Conservation (phyloP, 2,797 vertebrate genomes). For the Pseudotriccus pelzelni region DNA sequence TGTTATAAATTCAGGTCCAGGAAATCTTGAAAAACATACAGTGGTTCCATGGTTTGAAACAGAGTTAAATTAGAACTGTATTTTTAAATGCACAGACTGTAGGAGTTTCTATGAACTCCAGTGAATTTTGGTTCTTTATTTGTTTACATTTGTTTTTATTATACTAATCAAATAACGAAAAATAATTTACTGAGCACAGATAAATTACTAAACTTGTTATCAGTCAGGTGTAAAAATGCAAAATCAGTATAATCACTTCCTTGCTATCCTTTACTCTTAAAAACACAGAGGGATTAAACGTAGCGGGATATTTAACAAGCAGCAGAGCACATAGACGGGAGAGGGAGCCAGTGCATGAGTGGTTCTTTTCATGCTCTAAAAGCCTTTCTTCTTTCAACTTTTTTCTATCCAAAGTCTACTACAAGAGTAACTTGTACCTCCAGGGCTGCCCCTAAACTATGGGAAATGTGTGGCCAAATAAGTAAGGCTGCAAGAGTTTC, state of each 20-base stretch:
- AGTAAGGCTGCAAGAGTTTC: neutral
- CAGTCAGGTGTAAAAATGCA: neutral
- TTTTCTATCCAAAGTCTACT: neutral
- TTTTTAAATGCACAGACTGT: neutral
- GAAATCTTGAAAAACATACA: conserved; percentile 9
- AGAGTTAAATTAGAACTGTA: neutral
- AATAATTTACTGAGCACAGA: neutral
- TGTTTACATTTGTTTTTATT: neutral
- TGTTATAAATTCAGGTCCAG: neutral
- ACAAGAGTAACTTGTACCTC: neutral
- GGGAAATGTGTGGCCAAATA: neutral
- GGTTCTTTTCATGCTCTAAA: neutral
- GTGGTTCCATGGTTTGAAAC: neutral
- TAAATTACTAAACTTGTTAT: conserved; percentile 6
- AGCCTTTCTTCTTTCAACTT: neutral
- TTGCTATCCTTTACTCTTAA: neutral
- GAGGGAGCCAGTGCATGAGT: accelerated
- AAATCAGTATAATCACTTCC: neutral
- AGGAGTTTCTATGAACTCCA: neutral
- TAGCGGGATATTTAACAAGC: neutral
- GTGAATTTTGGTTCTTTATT: neutral
- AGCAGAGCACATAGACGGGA: accelerated
- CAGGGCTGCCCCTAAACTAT: neutral
- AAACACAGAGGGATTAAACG: neutral
- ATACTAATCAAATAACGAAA: neutral